phyloP scores from a whole-genome alignment of 2,113 vertebrate species.

The Lampris megalopsis region DNA sequence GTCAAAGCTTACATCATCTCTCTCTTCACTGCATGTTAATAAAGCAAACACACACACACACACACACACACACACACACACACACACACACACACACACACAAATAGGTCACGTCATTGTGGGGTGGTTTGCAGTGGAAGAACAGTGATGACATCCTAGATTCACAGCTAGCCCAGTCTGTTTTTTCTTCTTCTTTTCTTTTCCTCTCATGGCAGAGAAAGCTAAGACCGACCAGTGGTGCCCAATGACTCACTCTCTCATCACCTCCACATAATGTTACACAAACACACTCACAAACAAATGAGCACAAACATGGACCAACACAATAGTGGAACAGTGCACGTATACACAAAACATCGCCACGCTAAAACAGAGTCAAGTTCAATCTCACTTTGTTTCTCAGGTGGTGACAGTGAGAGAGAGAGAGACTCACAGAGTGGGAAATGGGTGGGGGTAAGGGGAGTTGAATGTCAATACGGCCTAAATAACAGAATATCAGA shows the following conservation, averaged over 20 bases:
- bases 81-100: constrained; percentile 28
- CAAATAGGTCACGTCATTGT: constrained; percentile 25
- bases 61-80: constrained; percentile 1
- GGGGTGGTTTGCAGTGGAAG: constrained; percentile 15
- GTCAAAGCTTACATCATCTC: constrained; percentile 70
- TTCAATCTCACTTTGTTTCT: constrained; percentile 42
- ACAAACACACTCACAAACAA: background rate
- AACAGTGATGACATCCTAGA: constrained; percentile 16
- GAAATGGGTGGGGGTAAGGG: background rate
- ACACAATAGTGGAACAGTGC: background rate
- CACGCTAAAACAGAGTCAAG: constrained; percentile 34
- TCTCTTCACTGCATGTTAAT: constrained; percentile 50
- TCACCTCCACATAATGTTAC: background rate
- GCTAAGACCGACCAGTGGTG: background rate
- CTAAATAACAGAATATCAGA: constrained; percentile 99
- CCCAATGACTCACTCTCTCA: background rate
- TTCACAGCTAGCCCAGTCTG: background rate
- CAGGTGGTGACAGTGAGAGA: constrained; percentile 38
- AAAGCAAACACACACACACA: constrained; percentile 27
- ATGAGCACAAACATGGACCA: background rate
- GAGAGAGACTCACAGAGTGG: constrained; percentile 37
- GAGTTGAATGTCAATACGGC: constrained; percentile 90
- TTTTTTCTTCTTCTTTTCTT: background rate
- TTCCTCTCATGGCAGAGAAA: background rate
- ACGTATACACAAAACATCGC: background rate